These are phyloP conservation scores for Colletes latitarsis DNA, from an alignment of 1,140 invertebrate species.

Conservation along the genomic window DNA sequence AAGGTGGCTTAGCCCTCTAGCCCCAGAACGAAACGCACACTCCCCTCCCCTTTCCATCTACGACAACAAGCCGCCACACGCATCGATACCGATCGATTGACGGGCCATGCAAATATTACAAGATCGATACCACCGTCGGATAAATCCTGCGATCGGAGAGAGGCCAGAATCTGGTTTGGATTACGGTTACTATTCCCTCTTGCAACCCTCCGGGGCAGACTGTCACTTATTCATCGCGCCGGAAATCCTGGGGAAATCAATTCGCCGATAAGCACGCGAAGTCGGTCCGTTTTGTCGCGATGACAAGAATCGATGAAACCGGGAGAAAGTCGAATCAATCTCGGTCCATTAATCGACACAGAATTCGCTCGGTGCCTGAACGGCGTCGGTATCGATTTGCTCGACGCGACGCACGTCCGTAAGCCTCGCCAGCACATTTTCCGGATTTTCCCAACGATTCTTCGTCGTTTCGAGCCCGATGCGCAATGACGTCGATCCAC, in stretches of 20 bases:
- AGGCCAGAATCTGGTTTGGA: too few relatives aligned
- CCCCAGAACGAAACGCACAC: too few relatives aligned
- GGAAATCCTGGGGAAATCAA: background rate
- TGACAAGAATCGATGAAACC: background rate
- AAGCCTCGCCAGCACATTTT: background rate
- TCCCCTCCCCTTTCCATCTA: too few relatives aligned
- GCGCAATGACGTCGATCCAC: background rate
- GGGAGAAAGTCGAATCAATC: conserved; percentile 12
- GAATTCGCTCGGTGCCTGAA: background rate
- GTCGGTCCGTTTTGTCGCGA: background rate
- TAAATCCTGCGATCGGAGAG: background rate
- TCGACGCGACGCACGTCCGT: background rate
- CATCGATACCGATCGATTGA: too few relatives aligned
- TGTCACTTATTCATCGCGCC: background rate
- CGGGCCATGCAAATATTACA: background rate
- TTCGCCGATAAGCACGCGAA: background rate
- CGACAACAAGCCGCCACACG: too few relatives aligned
- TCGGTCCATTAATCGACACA: conserved; percentile 2
- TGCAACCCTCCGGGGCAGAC: too few relatives aligned
- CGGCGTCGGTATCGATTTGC: background rate
- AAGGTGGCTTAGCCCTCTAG: too few relatives aligned
- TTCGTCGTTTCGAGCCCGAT: background rate
- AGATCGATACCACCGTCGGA: background rate
- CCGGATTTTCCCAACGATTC: background rate
- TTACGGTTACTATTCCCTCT: background rate